Percentiles rank a stretch among this genome's conserved stretches.
Evolutionary conservation across 23 tunicate genomes (phyloP).

Genomic region (Phallusia fumigata): DNA sequence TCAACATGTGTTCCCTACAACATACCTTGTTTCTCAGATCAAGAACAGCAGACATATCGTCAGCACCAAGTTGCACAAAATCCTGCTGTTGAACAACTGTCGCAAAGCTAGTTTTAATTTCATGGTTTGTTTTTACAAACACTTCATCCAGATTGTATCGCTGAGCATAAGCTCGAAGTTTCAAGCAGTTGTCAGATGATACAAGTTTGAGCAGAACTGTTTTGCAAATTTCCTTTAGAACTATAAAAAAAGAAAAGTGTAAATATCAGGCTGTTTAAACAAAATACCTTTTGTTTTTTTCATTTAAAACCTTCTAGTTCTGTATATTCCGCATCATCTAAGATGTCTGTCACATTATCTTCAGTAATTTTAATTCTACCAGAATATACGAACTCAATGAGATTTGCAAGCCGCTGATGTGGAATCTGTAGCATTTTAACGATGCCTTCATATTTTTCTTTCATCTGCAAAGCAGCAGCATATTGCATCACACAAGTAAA

Average conservation of each 20-base stretch:
- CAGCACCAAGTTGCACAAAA: background rate
- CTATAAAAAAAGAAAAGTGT: background rate
- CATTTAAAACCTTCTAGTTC: background rate
- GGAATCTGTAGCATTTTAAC: conserved; percentile 1
- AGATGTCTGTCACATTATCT: background rate
- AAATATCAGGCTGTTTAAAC: background rate
- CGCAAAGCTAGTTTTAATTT: background rate
- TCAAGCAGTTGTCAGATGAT: background rate
- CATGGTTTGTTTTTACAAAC: background rate
- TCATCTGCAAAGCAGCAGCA: background rate
- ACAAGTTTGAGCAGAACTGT: background rate
- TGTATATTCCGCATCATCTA: conserved; percentile 2
- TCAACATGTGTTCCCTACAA: no score
- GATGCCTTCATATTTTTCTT: background rate
- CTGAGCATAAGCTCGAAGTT: background rate
- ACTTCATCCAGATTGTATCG: background rate
- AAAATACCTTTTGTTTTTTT: no score
- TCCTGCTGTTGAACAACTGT: background rate
- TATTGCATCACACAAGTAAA: no score
- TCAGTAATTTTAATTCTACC: conserved; percentile 2
- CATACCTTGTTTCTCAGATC: background rate
- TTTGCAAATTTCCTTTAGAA: background rate
- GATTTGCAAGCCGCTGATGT: background rate
- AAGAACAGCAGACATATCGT: background rate
- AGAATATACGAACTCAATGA: background rate